Percentiles rank a stretch among this genome's conserved stretches.
Evolutionary conservation across 2,888 invertebrate genomes (phyloP).

Genomic region (Tipula vernalis): DNA sequence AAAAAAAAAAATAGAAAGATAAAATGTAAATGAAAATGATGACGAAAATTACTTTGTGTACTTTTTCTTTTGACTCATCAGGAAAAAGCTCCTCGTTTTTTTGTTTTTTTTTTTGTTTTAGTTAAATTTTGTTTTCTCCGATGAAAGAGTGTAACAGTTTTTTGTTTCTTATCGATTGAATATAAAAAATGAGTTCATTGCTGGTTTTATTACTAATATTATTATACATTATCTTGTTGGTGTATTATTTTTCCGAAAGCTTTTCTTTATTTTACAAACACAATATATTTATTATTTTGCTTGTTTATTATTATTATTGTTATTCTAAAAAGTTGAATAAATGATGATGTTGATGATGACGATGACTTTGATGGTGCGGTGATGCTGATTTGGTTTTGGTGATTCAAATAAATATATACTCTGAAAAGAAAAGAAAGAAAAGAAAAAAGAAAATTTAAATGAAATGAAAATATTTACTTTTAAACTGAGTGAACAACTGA

Average conservation of each 20-base stretch:
- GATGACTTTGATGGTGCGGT: neutral
- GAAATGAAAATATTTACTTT: neutral
- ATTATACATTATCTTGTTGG: neutral
- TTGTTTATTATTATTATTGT: neutral
- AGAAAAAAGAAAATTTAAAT: neutral
- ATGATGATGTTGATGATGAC: neutral
- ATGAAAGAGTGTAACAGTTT: neutral
- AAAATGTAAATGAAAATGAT: neutral
- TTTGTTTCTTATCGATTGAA: neutral
- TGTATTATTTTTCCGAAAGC: neutral
- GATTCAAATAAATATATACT: neutral
- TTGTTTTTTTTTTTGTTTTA: neutral
- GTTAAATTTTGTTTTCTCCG: neutral
- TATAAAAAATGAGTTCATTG: neutral
- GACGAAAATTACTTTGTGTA: neutral
- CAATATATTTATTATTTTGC: neutral
- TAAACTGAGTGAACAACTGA: neutral
- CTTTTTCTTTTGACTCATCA: neutral
- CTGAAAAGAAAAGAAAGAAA: neutral
- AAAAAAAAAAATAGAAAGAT: neutral
- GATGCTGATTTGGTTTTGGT: neutral
- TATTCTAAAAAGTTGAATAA: neutral
- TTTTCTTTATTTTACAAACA: neutral
- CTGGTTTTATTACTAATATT: neutral
- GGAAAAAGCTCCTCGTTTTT: neutral